Evolutionary conservation across 2,113 vertebrate genomes (phyloP).

Genomic region (Silurus glanis): DNA sequence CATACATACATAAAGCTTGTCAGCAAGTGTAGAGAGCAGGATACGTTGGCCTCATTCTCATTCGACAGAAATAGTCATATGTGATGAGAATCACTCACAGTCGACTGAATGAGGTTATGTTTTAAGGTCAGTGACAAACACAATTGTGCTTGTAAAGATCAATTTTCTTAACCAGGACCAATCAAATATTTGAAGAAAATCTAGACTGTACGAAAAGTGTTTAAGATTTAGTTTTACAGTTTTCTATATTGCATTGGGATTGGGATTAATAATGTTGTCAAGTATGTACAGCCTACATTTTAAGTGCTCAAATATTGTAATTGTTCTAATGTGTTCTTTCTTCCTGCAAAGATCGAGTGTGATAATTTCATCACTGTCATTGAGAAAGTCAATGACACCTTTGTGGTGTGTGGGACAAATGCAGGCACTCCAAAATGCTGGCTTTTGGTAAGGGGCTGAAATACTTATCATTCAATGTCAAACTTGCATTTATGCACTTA

Average conservation of each 20-base stretch:
- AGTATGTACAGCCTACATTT: not conserved
- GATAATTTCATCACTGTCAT: conserved; percentile 81
- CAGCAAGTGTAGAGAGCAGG: conserved; percentile 26
- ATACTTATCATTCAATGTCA: not conserved
- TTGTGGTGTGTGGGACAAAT: conserved; percentile 78
- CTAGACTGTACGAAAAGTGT: not conserved
- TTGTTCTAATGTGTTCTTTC: conserved; percentile 29
- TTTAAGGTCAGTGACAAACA: conserved; percentile 44
- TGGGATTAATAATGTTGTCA: not conserved
- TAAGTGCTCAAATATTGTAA: not conserved
- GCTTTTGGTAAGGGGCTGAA: conserved; percentile 74
- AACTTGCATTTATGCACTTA: not conserved
- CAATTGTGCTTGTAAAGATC: not conserved
- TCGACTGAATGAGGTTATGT: conserved; percentile 52
- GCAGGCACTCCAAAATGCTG: conserved; percentile 78
- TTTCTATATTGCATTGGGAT: not conserved
- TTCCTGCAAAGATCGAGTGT: conserved; percentile 66
- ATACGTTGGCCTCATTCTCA: conserved; percentile 44
- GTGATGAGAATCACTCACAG: conserved; percentile 49
- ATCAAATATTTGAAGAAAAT: conserved; percentile 15
- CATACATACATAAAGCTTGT: not conserved
- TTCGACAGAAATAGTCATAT: conserved; percentile 52
- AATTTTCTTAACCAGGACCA: not conserved
- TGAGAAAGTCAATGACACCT: conserved; percentile 73
- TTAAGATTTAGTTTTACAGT: not conserved